Percentiles rank a stretch among this genome's conserved stretches.
phyloP scores from a whole-genome alignment of 1,140 invertebrate genomes.

The Drosophila lini region DNA sequence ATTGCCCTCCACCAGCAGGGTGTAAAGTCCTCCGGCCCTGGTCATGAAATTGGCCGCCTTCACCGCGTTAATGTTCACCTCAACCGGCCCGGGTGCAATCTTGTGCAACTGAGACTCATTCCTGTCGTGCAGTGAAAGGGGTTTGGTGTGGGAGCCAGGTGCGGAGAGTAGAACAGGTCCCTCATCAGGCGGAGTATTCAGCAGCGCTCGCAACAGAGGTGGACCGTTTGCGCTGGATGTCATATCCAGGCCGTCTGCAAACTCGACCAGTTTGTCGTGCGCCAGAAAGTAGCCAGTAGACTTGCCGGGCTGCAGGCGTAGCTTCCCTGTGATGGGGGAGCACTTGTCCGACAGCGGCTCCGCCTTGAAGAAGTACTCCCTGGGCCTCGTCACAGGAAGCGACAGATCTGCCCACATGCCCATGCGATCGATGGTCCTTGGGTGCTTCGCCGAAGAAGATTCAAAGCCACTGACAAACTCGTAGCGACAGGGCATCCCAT shows the following conservation, averaged over 20 bases:
- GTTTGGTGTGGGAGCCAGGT: neutral
- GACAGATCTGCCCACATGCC: slow-evolving; percentile 64
- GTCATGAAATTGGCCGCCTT: slow-evolving; percentile 76
- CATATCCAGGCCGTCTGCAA: slow-evolving; percentile 56
- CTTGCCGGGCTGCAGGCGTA: slow-evolving; percentile 64
- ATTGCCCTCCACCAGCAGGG: slow-evolving; percentile 86
- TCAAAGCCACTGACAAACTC: slow-evolving; percentile 38
- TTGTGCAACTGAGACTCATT: slow-evolving; percentile 79
- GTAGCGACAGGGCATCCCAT: slow-evolving; percentile 86
- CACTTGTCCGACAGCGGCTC: slow-evolving; percentile 30
- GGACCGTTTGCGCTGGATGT: slow-evolving; percentile 11
- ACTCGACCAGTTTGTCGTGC: slow-evolving; percentile 47
- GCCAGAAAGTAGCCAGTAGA: slow-evolving; percentile 84
- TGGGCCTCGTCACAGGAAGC: slow-evolving; percentile 18
- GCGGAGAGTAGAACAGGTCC: slow-evolving; percentile 41
- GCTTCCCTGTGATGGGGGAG: slow-evolving; percentile 34
- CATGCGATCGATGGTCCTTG: slow-evolving; percentile 42
- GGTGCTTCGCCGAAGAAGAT: neutral
- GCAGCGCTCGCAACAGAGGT: slow-evolving; percentile 51
- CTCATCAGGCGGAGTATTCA: slow-evolving; percentile 58
- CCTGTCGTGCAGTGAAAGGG: slow-evolving; percentile 5
- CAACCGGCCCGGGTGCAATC: slow-evolving; percentile 84
- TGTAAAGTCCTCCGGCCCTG: slow-evolving; percentile 87
- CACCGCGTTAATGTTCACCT: slow-evolving; percentile 76
- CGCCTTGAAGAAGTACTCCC: slow-evolving; percentile 46